Base-by-base conservation (phyloP, 2,797 vertebrate species). In the Characodon lateralis region DNA sequence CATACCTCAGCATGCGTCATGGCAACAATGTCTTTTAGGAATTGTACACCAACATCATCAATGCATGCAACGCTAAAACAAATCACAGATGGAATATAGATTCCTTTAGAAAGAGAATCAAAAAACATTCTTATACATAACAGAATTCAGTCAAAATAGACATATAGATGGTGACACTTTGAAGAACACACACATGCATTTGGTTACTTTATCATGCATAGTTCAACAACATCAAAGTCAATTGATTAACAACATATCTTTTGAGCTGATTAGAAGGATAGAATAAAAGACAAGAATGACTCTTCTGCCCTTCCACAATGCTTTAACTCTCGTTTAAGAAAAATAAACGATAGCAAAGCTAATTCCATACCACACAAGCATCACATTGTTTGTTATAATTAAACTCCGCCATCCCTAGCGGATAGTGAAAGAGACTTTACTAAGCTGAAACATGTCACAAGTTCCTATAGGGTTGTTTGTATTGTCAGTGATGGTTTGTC, bases 401-500 rank as follows among this genome's bases (percentile, higher is more conserved):
- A 90, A 93, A 93, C 89, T 85, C 78, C 79, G 73, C 76, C 84
- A 82, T 86, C 86, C 86, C 80, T 51, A 26, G 88, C 75, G 80
- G 83, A 78, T 55, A 53, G 69, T 83, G 85, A 88, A 85, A 91
- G 83, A 89, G 82, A 87, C 87, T 86, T 85, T 77, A 80, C 86
- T 89, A 76, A 73, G 78, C 79, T 77, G 79, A 83, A 92, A 83
- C 90, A 82, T 91, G 89, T 93, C 88, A 83, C 82, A 28, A 76
- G 77, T 74, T 93, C 90, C 90, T 90, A 76, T 75, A 28, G 81
- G 90, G 84, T 91, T 83, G 85, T 90, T 92, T 85, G 86, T 85
- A 90, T 93, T 90, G 87, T 94, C 90, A 85, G 78, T 88, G 89
- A 91, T 90, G 86, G 84, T 92, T 93, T 93, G 92, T 95, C 94